A percentile compares a stretch with the other conserved stretches of the same genome.
Evolutionary conservation across 2,888 invertebrate species (phyloP).

Genomic region (Drosophila peninsularis): DNA sequence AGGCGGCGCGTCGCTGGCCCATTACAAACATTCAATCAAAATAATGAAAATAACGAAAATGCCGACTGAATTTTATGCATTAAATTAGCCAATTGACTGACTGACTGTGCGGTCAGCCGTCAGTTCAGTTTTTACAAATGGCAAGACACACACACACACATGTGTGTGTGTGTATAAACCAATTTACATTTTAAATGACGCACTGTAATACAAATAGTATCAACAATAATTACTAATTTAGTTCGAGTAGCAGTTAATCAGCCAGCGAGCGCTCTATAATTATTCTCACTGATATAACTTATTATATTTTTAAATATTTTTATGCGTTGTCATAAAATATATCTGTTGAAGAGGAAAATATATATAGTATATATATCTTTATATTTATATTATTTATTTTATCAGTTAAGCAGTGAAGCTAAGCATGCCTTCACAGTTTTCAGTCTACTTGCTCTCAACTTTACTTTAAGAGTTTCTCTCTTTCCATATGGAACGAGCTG

Average conservation of each 20-base stretch:
- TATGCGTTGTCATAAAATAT: no score
- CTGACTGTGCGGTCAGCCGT: slow-evolving; percentile 41
- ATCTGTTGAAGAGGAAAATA: no score
- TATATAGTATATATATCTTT: no score
- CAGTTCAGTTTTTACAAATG: slow-evolving; percentile 21
- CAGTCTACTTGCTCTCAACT: no score
- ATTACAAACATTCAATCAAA: slow-evolving; percentile 68
- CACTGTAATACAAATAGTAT: slow-evolving; percentile 12
- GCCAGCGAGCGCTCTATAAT: not conserved
- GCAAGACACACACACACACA: slow-evolving; percentile 1
- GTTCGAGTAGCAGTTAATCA: slow-evolving; percentile 8
- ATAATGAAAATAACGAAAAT: slow-evolving; percentile 56
- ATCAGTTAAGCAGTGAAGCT: no score
- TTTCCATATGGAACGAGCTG: no score
- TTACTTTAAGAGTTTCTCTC: no score
- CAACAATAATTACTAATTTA: slow-evolving; percentile 20
- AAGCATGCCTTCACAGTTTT: no score
- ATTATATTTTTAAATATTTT: not conserved
- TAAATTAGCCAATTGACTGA: slow-evolving; percentile 66
- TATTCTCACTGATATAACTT: not conserved
- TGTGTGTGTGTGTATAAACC: not conserved
- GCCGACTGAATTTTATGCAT: slow-evolving; percentile 44
- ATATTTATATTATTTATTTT: no score
- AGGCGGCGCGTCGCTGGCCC: not conserved
- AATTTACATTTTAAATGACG: slow-evolving; percentile 33